Percentiles rank a stretch among this genome's conserved stretches.
These are phyloP conservation scores for Bufo bufo DNA, from an alignment of 2,113 vertebrate genomes.

Conservation along the genomic window DNA sequence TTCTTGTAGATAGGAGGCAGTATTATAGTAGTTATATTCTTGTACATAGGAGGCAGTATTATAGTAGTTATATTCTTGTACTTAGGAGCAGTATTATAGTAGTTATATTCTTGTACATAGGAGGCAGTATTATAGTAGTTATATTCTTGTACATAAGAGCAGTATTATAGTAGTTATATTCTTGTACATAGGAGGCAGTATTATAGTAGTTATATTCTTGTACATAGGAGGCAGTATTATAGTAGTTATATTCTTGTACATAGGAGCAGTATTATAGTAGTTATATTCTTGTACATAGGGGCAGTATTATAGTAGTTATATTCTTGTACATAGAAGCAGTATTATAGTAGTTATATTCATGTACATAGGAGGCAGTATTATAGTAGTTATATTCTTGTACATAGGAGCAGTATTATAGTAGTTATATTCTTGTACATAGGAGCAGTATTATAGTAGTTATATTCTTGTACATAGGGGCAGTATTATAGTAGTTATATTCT, in stretches of 20 bases:
- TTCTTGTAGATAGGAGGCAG: background rate
- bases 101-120: no score
- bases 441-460: background rate
- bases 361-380: constrained; percentile 1
- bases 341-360: constrained; percentile 16
- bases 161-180: constrained; percentile 18
- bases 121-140: background rate
- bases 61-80: background rate
- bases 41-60: constrained; percentile 4
- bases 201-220: constrained; percentile 18
- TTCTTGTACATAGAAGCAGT: constrained; percentile 5
- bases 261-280: constrained; percentile 11
- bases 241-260: constrained; percentile 10
- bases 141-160: background rate
- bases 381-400: constrained; percentile 4
- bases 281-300: constrained; percentile 15
- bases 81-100: background rate
- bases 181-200: background rate
- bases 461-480: background rate
- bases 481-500: constrained; percentile 17
- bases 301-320: constrained; percentile 27
- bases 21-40: constrained; percentile 5
- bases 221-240: constrained; percentile 8
- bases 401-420: background rate
- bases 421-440: background rate